Evolutionary conservation across 2,888 invertebrate species (phyloP).

Genomic region (Drosophila nr. perissopoda): DNA sequence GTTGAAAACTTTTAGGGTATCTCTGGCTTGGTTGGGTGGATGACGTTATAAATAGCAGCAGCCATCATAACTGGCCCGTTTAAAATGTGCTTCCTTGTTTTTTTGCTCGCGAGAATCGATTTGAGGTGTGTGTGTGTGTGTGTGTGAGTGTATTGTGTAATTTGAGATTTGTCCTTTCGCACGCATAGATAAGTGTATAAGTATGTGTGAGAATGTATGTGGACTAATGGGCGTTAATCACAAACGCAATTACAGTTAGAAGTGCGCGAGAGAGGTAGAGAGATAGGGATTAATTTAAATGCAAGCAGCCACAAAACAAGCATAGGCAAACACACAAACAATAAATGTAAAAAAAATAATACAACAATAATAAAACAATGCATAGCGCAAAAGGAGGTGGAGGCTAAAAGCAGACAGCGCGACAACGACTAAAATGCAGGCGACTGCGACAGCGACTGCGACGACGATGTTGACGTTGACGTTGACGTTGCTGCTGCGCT

Average conservation of each 20-base stretch:
- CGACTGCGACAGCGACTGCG: constrained; percentile 28
- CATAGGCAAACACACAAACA: constrained; percentile 15
- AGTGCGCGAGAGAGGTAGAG: not conserved
- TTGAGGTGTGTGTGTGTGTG: not conserved
- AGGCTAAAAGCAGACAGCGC: constrained; percentile 76
- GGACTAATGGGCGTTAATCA: constrained; percentile 28
- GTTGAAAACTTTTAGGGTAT: constrained; percentile 50
- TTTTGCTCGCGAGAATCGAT: constrained; percentile 2
- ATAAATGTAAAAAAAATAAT: constrained; percentile 39
- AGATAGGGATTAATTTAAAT: constrained; percentile 34
- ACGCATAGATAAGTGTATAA: no score
- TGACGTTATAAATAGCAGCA: constrained; percentile 36
- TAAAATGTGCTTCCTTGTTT: not conserved
- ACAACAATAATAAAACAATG: constrained; percentile 74
- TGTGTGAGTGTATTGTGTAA: not conserved
- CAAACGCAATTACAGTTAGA: constrained; percentile 49
- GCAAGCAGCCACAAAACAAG: constrained; percentile 30
- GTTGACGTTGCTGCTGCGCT: constrained; percentile 37
- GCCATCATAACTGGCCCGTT: constrained; percentile 31
- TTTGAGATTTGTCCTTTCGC: constrained; percentile 16
- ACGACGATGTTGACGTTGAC: constrained; percentile 35
- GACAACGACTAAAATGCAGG: constrained; percentile 59
- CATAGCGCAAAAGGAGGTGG: constrained; percentile 76
- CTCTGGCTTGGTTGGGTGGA: constrained; percentile 13
- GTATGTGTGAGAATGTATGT: not conserved